Conservation (phyloP, 2,888 invertebrate genomes). For the Drosophila ezoana region DNA sequence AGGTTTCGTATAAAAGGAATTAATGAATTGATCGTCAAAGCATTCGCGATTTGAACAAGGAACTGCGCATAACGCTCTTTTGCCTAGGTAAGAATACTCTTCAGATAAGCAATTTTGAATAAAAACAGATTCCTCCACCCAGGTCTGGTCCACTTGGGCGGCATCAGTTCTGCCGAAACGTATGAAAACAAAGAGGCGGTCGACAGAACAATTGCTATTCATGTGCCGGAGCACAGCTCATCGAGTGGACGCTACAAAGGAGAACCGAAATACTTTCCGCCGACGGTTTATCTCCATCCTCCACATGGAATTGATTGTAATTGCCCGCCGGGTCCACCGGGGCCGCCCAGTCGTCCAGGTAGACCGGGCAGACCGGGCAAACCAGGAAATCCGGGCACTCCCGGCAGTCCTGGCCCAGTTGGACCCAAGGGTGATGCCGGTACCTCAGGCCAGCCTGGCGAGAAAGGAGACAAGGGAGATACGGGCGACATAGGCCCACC, state of each 20-base stretch:
- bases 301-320: neutral
- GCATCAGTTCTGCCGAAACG: neutral
- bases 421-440: neutral
- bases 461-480: neutral
- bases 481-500: neutral
- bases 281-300: neutral
- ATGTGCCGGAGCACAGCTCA: neutral
- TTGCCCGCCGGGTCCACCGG: slow-evolving; percentile 1
- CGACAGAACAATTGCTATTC: neutral
- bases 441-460: neutral
- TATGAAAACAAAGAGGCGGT: neutral
- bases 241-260: neutral
- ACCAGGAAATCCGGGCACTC: neutral
- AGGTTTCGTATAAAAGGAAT: neutral
- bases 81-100: neutral
- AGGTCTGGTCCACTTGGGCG: neutral
- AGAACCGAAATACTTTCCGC: neutral
- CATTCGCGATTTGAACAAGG: slow-evolving; percentile 1
- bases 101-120: neutral
- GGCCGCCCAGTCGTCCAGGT: neutral
- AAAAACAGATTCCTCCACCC: neutral
- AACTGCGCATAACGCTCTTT: neutral
- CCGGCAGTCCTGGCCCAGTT: neutral
- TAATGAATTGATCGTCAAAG: neutral
- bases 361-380: neutral